These are phyloP conservation scores for Nothocercus julius DNA, from an alignment of 2,113 vertebrate species.

Conservation along the genomic window DNA sequence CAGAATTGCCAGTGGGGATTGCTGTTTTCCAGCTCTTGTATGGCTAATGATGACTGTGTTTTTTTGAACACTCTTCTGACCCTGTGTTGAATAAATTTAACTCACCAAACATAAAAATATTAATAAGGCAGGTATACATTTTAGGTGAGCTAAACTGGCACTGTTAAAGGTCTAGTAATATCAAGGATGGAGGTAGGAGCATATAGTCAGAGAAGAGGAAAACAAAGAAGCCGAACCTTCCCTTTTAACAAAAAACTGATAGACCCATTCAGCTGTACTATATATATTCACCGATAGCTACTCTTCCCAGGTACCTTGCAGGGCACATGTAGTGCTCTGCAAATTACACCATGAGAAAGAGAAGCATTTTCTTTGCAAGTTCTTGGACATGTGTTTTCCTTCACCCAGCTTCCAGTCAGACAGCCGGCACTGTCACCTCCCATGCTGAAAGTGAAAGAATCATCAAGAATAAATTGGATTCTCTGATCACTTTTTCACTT, in stretches of 20 bases:
- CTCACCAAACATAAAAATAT: background rate
- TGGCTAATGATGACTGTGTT: background rate
- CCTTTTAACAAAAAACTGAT: background rate
- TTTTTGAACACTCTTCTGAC: background rate
- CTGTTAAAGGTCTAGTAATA: background rate
- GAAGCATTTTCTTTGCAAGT: background rate
- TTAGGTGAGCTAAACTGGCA: background rate
- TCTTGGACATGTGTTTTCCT: background rate
- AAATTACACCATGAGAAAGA: background rate
- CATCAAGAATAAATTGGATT: background rate
- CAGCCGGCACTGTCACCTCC: background rate
- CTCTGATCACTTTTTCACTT: background rate
- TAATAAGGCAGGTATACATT: background rate
- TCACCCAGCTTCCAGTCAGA: background rate
- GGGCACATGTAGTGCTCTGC: background rate
- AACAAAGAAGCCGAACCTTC: background rate
- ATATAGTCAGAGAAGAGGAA: background rate
- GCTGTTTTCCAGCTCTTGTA: background rate
- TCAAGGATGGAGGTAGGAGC: background rate
- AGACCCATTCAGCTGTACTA: background rate
- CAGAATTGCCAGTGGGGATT: constrained; percentile 14
- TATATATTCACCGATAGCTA: background rate
- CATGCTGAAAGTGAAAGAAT: background rate
- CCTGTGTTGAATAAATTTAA: background rate
- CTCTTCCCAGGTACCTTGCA: background rate